Evolutionary conservation across 37 sponge, comb jelly and placozoan species (phyloP).

Genomic region (Ianthella basta): DNA sequence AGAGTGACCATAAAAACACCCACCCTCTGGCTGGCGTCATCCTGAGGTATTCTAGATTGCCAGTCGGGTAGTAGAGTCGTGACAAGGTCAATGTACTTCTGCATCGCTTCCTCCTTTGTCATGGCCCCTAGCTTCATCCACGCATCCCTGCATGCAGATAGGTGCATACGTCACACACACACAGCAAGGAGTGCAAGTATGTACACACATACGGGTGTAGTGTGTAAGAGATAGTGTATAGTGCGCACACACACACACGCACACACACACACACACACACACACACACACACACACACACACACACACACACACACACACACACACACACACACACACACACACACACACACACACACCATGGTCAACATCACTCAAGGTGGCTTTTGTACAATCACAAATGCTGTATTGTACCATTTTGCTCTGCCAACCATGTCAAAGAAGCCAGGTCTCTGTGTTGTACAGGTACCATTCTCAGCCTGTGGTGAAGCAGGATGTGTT

Average conservation of each 20-base stretch:
- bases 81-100: constrained; percentile 48
- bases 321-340: no score
- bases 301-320: no score
- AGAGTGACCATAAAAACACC: no score
- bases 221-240: no score
- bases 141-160: constrained; percentile 62
- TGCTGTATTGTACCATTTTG: constrained; percentile 92
- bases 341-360: no score
- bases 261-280: no score
- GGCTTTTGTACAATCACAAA: no score
- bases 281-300: no score
- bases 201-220: no score
- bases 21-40: neutral
- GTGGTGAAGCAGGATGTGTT: neutral
- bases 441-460: constrained; percentile 60
- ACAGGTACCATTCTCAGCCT: constrained; percentile 78
- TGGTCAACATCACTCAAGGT: no score
- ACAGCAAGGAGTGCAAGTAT: neutral
- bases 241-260: no score
- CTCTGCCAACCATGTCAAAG: constrained; percentile 77
- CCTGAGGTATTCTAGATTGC: neutral
- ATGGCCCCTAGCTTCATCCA: constrained; percentile 66
- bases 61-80: constrained; percentile 51
- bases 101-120: constrained; percentile 40
- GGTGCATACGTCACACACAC: neutral